Percentiles rank a stretch among this genome's conserved stretches.
These are phyloP conservation scores for Pangasius sanitwongsei DNA, from an alignment of 2,797 vertebrate genomes.

Conservation along the genomic window DNA sequence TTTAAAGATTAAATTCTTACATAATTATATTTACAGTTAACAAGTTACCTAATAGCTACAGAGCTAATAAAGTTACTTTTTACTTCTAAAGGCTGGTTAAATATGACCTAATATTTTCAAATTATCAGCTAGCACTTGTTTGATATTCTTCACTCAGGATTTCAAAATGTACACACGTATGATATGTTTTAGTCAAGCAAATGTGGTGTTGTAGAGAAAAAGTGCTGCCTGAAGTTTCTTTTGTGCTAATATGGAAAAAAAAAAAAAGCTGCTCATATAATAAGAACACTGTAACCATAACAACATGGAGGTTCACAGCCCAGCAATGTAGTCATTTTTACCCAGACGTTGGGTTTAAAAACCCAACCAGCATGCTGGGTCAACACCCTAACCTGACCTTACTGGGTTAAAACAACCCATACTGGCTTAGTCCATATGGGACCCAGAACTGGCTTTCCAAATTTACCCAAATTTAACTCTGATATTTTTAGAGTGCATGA, in stretches of 20 bases:
- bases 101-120: not conserved
- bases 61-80: no score
- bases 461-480: not conserved
- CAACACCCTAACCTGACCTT: not conserved
- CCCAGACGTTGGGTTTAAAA: not conserved
- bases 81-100: not conserved
- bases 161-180: not conserved
- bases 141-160: not conserved
- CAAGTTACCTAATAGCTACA: not conserved
- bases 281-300: not conserved
- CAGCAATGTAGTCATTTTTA: not conserved
- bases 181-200: not conserved
- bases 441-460: slow-evolving; percentile 3
- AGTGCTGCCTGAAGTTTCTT: not conserved
- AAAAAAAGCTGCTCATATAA: not conserved
- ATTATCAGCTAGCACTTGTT: not conserved
- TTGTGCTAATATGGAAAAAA: not conserved
- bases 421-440: slow-evolving; percentile 3
- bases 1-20: not conserved
- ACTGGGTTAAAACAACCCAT: not conserved
- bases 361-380: not conserved
- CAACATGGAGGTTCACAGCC: not conserved
- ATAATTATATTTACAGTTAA: not conserved
- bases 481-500: slow-evolving; percentile 9
- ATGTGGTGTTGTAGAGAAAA: not conserved